These are phyloP conservation scores for Melanocharis versteri DNA, from an alignment of 2,113 vertebrate genomes.

Conservation along the genomic window DNA sequence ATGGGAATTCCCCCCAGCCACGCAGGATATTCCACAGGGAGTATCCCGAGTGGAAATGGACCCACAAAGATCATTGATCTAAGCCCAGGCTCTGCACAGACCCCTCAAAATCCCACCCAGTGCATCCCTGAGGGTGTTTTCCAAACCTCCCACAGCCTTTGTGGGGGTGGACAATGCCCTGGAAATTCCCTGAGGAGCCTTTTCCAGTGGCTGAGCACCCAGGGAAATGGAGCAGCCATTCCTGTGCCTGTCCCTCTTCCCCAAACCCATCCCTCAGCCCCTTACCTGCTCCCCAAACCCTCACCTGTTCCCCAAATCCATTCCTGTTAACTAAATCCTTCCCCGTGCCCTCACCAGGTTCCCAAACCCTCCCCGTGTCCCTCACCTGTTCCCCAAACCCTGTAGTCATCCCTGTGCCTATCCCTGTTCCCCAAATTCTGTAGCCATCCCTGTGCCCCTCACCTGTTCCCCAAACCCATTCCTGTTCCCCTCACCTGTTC, in stretches of 20 bases:
- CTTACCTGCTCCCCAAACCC: too few species aligned
- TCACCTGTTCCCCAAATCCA: neutral
- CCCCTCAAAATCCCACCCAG: fast-evolving
- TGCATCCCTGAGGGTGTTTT: neutral
- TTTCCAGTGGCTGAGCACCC: neutral
- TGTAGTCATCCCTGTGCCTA: neutral
- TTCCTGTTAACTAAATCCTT: too few species aligned
- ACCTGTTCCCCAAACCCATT: neutral
- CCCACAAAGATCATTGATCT: neutral
- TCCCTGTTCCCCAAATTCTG: neutral
- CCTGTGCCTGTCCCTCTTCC: too few species aligned
- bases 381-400: too few species aligned
- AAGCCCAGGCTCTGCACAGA: neutral
- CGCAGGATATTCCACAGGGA: neutral
- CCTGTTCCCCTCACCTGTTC: neutral
- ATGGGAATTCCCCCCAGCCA: neutral
- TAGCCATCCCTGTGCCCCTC: neutral
- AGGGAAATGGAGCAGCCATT: neutral
- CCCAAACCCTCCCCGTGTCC: neutral
- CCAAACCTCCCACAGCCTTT: neutral
- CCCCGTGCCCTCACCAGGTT: too few species aligned
- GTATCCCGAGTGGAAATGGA: neutral
- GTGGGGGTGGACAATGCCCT: too few species aligned
- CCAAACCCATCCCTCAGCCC: too few species aligned
- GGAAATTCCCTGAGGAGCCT: neutral